Evolutionary conservation across 2,888 invertebrate species (phyloP), one percentile per base, ranked within the genome.

Genomic region (Perdita meconis): DNA sequence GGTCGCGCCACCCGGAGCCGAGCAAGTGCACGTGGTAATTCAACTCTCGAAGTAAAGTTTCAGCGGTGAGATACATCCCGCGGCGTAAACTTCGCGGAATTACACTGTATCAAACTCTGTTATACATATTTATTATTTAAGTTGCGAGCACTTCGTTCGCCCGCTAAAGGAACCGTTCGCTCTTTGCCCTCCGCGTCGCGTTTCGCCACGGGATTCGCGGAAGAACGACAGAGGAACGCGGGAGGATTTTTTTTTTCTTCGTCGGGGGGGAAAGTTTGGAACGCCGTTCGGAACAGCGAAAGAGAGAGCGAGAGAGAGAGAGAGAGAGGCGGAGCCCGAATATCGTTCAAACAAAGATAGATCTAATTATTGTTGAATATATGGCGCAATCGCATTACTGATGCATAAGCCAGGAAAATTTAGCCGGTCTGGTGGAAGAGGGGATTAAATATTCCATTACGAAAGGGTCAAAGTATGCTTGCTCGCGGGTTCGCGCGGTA

Each of bases 401-500:
- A 72, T 82, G 67, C 82, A 74, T 68, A 61, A 71, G 59, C 40
- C 55, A 34, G 61, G 78, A 66, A 78, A 75, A 82, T 82, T 78
- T 84, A 70, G 82, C 81, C 68, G 66, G 73, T 44, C 59, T 55
- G 65, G 68, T 78, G 67, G 65, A 81, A 84, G 70, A 71, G 78
- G n/a, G 65, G 78, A 82, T 82, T 81, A 81, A 82, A 82, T 83
- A 83, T 82, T 82, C 83, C 80, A 83, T 82, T 82, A 83, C 67
- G 64, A 53, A 40, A 80, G 42, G 38, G 57, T 12, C 16, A 16
- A 19, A 30, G 22, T 13, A 16, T 5, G 53, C 16, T 26, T 3
- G 30, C 16, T n/a, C 16, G 42, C 69, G 40, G 55, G 60, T 68
- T 64, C 60, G 44, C 63, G 66, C 71, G 76, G 81, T 80, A 76